Evolutionary conservation across 2,797 vertebrate species (phyloP), one percentile per base, ranked within the genome.

Genomic region (Antrozous pallidus): DNA sequence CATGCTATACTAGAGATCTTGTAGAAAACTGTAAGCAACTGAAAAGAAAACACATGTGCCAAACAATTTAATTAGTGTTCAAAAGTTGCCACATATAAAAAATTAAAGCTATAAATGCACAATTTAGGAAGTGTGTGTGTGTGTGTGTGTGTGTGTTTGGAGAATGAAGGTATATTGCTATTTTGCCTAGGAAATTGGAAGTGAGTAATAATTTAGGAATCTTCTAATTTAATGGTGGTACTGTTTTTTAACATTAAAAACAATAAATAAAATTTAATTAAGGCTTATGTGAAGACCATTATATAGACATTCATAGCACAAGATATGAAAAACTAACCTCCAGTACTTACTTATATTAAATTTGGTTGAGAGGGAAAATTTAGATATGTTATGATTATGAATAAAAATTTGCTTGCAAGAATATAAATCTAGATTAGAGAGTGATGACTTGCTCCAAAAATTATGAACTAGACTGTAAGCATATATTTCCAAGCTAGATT

Each of bases 191-290:
- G 81, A 94, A 91, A 78, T 31, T 91, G 12, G 38, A 94, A 51
- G 58, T 89, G 40, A 74, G 6, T 77, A 92, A 65, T 63, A 10
- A 75, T 36, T 78, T 79, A 38, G 26, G 49, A 90, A 31, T 88
- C 22, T 91, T 88, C 31, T 73, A 18, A 74, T 77, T 33, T 75
- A 79, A 40, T 54, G 67, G 63, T 93, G n/a, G 5, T 56, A 11
- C n/a, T 73, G 49, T 90, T 96, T 96, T 96, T 90, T 88, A 77
- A 75, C 67, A 56, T 79, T 61, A 31, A 47, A 75, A 77, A 36
- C 51, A 54, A 31, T 14, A 61, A 58, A 28, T 47, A 86, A 26
- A 80, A 92, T 9, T 18, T 81, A 67, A 58, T 61, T 74, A 88
- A 89, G 14, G 7, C 51, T 78, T 85, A 65, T 77, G 3, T 85